phyloP scores from a whole-genome alignment of 2,113 vertebrate species.

The Python bivittatus region DNA sequence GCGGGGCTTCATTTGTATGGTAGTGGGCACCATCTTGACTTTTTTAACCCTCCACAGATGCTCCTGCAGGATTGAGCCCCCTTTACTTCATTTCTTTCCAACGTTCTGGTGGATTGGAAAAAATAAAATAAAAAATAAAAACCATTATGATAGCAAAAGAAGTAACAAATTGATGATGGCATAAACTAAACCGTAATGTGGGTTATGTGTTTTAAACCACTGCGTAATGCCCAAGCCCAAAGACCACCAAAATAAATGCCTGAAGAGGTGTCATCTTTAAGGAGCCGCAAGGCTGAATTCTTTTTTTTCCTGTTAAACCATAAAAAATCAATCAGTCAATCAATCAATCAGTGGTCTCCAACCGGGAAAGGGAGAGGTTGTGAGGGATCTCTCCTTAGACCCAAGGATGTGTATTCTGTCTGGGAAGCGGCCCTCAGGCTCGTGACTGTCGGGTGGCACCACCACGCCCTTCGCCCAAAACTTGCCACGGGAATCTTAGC shows the following conservation, averaged over 20 bases:
- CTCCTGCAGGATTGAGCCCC: not conserved
- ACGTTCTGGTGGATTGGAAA: not conserved
- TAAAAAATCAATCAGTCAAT: too few relatives aligned
- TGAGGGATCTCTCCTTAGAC: not conserved
- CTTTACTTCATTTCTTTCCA: not conserved
- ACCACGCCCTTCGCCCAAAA: slow-evolving; percentile 33
- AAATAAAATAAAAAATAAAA: not conserved
- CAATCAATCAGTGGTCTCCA: too few relatives aligned
- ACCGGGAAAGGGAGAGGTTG: not conserved
- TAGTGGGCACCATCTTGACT: not conserved
- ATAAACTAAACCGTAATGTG: not conserved
- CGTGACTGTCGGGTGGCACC: not conserved
- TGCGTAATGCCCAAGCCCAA: too few relatives aligned
- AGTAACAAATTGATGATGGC: not conserved
- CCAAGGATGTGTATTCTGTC: not conserved
- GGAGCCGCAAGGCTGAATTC: not conserved
- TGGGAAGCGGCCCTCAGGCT: not conserved
- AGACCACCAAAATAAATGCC: not conserved
- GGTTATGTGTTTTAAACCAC: too few relatives aligned
- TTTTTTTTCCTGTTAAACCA: not conserved
- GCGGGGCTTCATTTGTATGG: too few relatives aligned
- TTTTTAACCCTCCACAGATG: not conserved
- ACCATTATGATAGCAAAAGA: not conserved
- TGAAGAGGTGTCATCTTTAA: not conserved
- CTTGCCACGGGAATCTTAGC: slow-evolving; percentile 46